phyloP scores from a whole-genome alignment of 2,888 invertebrate genomes.

The Falcaria lacertinaria region DNA sequence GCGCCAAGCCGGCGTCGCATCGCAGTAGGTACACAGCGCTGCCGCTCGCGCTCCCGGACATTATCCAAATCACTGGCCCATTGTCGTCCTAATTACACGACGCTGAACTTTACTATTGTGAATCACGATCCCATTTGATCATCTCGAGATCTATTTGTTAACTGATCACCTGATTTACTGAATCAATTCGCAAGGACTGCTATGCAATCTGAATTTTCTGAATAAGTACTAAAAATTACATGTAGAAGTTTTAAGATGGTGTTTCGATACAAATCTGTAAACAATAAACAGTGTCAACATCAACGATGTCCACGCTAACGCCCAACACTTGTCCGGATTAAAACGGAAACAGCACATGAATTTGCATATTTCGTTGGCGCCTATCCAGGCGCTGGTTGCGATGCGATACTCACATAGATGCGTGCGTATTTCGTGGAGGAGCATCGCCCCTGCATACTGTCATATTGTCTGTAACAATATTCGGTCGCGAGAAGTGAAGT shows the following conservation, averaged over 20 bases:
- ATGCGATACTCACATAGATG: conserved; percentile 24
- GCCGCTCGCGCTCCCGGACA: conserved; percentile 14
- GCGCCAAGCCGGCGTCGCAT: conserved; percentile 35
- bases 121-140: conserved; percentile 44
- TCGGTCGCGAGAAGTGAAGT: not conserved
- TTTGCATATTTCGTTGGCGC: conserved; percentile 62
- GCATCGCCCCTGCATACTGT: conserved; percentile 32
- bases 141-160: conserved; percentile 7
- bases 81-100: conserved; percentile 45
- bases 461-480: conserved; percentile 3
- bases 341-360: conserved; percentile 57
- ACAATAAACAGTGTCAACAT: conserved; percentile 43
- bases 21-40: conserved; percentile 3
- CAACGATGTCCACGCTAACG: conserved; percentile 16
- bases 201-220: not conserved
- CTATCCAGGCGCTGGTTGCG: conserved; percentile 48
- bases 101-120: conserved; percentile 48
- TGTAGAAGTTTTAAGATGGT: too few relatives aligned
- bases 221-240: too few relatives aligned
- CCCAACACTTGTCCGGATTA: conserved; percentile 37
- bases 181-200: not conserved
- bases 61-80: conserved; percentile 44
- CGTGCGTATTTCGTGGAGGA: conserved; percentile 25
- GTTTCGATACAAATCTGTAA: conserved; percentile 15
- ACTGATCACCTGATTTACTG: conserved; percentile 13